phyloP scores from a whole-genome alignment of 2,888 invertebrate genomes.

The Pristionchus japonicus region DNA sequence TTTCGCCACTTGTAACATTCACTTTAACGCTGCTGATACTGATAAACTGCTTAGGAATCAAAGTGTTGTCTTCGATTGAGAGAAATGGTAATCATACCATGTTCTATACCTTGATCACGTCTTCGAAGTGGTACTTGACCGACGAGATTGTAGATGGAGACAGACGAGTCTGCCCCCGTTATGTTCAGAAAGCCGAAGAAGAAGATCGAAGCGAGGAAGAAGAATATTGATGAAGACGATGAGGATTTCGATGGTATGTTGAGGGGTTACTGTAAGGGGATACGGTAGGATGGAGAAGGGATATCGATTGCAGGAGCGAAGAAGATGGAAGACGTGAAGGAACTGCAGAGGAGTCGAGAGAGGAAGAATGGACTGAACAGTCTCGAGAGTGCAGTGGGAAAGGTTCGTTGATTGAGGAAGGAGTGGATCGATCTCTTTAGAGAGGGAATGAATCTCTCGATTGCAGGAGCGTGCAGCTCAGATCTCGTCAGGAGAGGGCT shows the following conservation, averaged over 20 bases:
- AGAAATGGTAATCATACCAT: neutral
- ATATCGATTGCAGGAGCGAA: constrained; percentile 47
- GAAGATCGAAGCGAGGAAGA: constrained; percentile 43
- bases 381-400: constrained; percentile 73
- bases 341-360: constrained; percentile 68
- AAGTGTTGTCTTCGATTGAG: neutral
- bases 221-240: constrained; percentile 16
- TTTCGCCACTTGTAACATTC: constrained; percentile 1
- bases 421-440: neutral
- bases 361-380: constrained; percentile 70
- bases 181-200: constrained; percentile 46
- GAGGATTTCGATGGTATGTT: constrained; percentile 22
- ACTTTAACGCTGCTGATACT: neutral
- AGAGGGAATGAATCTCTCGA: neutral
- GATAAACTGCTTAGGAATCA: neutral
- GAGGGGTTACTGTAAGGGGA: neutral
- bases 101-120: neutral
- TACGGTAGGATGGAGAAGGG: neutral
- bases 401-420: constrained; percentile 51
- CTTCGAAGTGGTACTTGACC: neutral
- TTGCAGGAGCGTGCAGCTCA: constrained; percentile 39
- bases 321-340: constrained; percentile 66
- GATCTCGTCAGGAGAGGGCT: constrained; percentile 30
- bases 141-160: neutral
- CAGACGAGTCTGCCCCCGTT: neutral